Base-by-base conservation (phyloP, 1,140 invertebrate genomes). In the Rhynchophorus ferrugineus region DNA sequence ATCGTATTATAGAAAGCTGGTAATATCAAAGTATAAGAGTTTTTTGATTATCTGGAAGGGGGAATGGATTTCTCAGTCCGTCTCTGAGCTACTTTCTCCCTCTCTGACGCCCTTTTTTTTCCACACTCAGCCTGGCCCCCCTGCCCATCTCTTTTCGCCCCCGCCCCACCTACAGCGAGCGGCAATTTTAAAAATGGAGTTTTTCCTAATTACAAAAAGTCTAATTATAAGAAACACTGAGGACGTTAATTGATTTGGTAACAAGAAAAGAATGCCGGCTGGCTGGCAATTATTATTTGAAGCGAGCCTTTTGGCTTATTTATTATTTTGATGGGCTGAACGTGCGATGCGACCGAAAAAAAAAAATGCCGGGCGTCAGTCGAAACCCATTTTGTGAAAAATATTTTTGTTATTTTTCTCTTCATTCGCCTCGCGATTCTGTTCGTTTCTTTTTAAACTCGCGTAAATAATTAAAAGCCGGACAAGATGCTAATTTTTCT, bases 171-270 rank as follows among this genome's bases (percentile, higher is more conserved):
- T n/a, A n/a, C n/a, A n/a, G n/a, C 24, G 24, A 37, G 45, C 38
- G 53, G 62, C 56, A 63, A 63, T 63, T 63, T 63, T 60, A 60
- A 63, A 63, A 63, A 63, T 63, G 60, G 62, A 55, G 54, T 60
- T 61, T 60, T 58, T 59, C 56, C 59, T 43, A 51, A 43, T 51
- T 43, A 7, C 21, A 64, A 64, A 62, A 64, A 62, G 54, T 62
- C 62, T 62, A 64, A 64, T 64, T 64, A 64, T 61, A 64, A 61
- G 61, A 57, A 62, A 61, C 56, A 48, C 48, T 29, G 44, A 48
- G 49, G 61, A 62, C 61, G 61, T 62, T 62, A 62, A 62, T 62
- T 62, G 61, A 62, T 62, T 62, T 58, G 61, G 61, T 56, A 62
- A 62, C 61, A 59, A 57, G 61, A 62, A 60, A 58, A 62, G 61